Conservation (phyloP, 2,888 invertebrate genomes). For the Ethmia dodecea region DNA sequence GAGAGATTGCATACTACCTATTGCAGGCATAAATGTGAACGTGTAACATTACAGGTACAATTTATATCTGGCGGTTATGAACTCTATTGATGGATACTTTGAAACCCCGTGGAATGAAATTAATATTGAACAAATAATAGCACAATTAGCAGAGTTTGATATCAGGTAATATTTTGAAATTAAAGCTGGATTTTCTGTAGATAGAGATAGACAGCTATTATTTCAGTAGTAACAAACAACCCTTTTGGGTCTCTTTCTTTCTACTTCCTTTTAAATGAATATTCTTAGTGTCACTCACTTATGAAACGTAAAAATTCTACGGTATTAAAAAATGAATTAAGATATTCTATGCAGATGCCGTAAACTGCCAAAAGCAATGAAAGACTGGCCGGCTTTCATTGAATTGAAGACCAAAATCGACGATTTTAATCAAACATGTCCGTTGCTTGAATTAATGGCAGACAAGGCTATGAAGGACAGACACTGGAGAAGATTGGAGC, state of each 20-base stretch:
- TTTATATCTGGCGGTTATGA: constrained; percentile 88
- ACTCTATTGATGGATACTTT: constrained; percentile 90
- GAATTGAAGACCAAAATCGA: constrained; percentile 93
- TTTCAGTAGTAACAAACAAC: too few species aligned
- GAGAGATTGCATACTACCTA: too few species aligned
- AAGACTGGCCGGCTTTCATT: constrained; percentile 91
- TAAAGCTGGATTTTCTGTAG: too few species aligned
- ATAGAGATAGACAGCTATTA: too few species aligned
- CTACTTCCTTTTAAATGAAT: too few species aligned
- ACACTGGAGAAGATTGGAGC: constrained; percentile 83
- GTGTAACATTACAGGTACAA: constrained; percentile 64
- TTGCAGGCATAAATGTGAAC: too few species aligned
- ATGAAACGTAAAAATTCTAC: too few species aligned
- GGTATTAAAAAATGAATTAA: too few species aligned
- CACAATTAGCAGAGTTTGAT: constrained; percentile 90
- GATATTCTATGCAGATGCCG: constrained; percentile 83
- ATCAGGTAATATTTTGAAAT: constrained; percentile 81
- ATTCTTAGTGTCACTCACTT: too few species aligned
- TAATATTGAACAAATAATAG: constrained; percentile 88
- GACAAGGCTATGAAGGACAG: constrained; percentile 90
- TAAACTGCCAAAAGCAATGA: constrained; percentile 89
- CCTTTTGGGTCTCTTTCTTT: too few species aligned
- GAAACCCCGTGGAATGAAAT: constrained; percentile 91
- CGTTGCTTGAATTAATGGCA: constrained; percentile 91
- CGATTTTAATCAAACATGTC: constrained; percentile 93